Evolutionary conservation across 2,113 vertebrate genomes (phyloP), one percentile per base, ranked within the genome.

Genomic region (Colistium nudipinnis): DNA sequence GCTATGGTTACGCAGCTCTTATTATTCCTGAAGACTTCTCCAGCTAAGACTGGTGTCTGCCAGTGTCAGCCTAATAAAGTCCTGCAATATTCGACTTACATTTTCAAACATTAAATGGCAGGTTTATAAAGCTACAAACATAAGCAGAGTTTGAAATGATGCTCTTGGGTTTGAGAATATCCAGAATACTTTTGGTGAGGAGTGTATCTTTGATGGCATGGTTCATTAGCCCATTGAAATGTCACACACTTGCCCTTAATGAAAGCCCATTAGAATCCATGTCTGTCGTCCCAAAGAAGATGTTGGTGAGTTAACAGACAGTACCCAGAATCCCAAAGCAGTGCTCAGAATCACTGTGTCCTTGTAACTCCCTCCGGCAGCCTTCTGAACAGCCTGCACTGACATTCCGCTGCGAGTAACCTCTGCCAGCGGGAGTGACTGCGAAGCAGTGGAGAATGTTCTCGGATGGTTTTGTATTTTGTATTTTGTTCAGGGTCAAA

Each of bases 11-110:
- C 28, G 16, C 6, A 53, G 56, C 74, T 49, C 49, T 68, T 3
- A 62, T 41, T 71, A 38, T 63, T 17, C 54, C 74, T 92, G 68
- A 91, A 91, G 78, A 91, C 78, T 79, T 91, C 80, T 81, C 69
- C 82, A 90, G 83, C 80, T 80, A 71, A 55, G 60, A 56, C 62
- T 11, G 38, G 61, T 48, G 16, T 55, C 69, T 87, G 83, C 80
- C 84, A 84, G 79, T 12, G 1, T 10, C 4, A n/a, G 27, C 17
- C 6, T 14, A 4, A 30, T 9, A 30, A 52, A 30, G 4, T 30
- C 27, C 5, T n/a, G 27, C 17, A 33, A 30, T 41, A 30, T 41
- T 17, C 20, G 38, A 22, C 5, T 17, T 24, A 63, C 38, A 16
- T 43, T 45, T 31, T 4, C 1, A 43, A 43, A 24, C n/a, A n/a